Conservation (phyloP, 2,888 invertebrate genomes). For the Zygaena filipendulae region DNA sequence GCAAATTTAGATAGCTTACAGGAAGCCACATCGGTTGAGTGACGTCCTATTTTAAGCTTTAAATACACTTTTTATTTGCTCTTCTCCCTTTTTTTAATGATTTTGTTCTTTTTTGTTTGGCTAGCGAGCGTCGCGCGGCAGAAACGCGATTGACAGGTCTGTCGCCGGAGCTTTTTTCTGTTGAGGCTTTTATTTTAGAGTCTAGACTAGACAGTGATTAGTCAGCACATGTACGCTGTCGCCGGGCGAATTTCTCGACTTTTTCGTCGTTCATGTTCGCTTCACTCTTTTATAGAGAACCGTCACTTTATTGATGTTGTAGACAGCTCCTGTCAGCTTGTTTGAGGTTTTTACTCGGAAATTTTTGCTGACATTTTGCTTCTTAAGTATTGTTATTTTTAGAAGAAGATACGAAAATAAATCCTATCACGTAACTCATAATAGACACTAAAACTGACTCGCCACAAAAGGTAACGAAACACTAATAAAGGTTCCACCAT, state of each 20-base stretch:
- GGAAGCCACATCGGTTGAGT: slow-evolving; percentile 21
- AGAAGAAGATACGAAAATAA: no score
- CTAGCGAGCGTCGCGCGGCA: slow-evolving; percentile 12
- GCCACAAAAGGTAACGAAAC: background rate
- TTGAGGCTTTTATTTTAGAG: slow-evolving; percentile 26
- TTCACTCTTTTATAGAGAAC: slow-evolving; percentile 25
- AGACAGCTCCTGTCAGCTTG: no score
- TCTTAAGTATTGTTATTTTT: no score
- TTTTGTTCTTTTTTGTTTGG: slow-evolving; percentile 1
- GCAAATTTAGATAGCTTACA: slow-evolving; percentile 33
- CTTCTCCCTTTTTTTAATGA: slow-evolving; percentile 17
- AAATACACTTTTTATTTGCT: slow-evolving; percentile 30
- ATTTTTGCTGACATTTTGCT: no score
- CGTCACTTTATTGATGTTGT: no score
- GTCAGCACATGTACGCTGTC: slow-evolving; percentile 36
- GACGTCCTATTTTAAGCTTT: slow-evolving; percentile 37
- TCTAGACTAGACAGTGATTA: slow-evolving; percentile 38
- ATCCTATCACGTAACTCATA: no score
- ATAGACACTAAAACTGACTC: no score
- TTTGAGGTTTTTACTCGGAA: no score
- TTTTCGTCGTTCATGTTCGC: slow-evolving; percentile 22
- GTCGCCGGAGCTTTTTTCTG: slow-evolving; percentile 30
- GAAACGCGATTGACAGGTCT: slow-evolving; percentile 36
- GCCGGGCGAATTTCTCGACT: slow-evolving; percentile 23
- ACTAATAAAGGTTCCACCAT: background rate